These are phyloP conservation scores for Mesodorylaimus sp. DNA, from an alignment of 2,888 invertebrate species.

Conservation along the genomic window DNA sequence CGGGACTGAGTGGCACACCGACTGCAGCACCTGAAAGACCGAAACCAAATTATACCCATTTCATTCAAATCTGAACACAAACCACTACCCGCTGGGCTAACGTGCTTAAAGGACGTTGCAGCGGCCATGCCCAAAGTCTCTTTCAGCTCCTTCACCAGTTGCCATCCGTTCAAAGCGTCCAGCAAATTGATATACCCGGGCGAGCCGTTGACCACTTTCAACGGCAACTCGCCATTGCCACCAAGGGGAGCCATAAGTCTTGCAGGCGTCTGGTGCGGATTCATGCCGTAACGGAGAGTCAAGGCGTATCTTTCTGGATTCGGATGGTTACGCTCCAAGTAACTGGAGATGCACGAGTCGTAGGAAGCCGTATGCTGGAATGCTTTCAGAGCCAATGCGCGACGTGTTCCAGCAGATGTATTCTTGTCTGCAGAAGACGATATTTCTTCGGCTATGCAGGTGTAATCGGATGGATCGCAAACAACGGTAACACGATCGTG, in stretches of 20 bases:
- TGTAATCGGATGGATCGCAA: slow-evolving; percentile 76
- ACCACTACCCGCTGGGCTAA: slow-evolving; percentile 62
- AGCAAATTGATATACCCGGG: slow-evolving; percentile 94
- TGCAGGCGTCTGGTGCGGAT: slow-evolving; percentile 59
- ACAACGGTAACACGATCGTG: slow-evolving; percentile 78
- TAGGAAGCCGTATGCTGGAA: slow-evolving; percentile 90
- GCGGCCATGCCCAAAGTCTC: slow-evolving; percentile 61
- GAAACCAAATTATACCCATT: neutral
- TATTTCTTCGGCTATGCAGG: slow-evolving; percentile 50
- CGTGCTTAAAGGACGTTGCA: slow-evolving; percentile 91
- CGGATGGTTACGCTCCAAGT: no score
- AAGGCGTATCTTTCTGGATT: slow-evolving; percentile 63
- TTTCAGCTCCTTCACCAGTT: slow-evolving; percentile 71
- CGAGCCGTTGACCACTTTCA: slow-evolving; percentile 69
- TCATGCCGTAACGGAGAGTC: slow-evolving; percentile 63
- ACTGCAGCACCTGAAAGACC: slow-evolving; percentile 55
- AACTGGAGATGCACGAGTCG: slow-evolving; percentile 80
- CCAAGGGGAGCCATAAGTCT: slow-evolving; percentile 7
- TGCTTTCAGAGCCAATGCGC: slow-evolving; percentile 36
- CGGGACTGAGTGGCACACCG: slow-evolving; percentile 52
- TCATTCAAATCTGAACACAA: neutral
- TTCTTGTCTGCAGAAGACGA: slow-evolving; percentile 34
- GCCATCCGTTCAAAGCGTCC: slow-evolving; percentile 92
- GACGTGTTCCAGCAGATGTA: slow-evolving; percentile 54
- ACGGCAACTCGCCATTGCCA: slow-evolving; percentile 56